Evolutionary conservation across 2,888 invertebrate species (phyloP).

Genomic region (Dexiosoma caninum): DNA sequence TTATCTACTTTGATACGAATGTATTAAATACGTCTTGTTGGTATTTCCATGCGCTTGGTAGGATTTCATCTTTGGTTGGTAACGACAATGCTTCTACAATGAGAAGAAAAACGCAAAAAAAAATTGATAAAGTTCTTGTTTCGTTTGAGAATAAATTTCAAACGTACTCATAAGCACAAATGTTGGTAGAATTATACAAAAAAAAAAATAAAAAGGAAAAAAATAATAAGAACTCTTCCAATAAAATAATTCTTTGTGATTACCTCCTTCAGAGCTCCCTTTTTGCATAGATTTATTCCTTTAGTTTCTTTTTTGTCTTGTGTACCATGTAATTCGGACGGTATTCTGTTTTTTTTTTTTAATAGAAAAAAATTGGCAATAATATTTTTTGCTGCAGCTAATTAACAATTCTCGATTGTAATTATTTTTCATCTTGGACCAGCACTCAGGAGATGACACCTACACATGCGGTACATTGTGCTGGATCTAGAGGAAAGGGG

Average conservation of each 20-base stretch:
- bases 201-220: neutral
- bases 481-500: too few relatives aligned
- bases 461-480: too few relatives aligned
- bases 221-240: conserved; percentile 12
- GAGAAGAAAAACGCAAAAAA: too few relatives aligned
- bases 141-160: conserved; percentile 18
- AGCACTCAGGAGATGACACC: too few relatives aligned
- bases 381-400: too few relatives aligned
- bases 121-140: conserved; percentile 20
- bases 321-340: neutral
- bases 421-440: too few relatives aligned
- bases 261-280: neutral
- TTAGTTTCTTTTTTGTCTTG: neutral
- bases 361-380: too few relatives aligned
- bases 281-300: neutral
- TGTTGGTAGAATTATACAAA: neutral
- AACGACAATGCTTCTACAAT: neutral
- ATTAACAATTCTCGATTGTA: too few relatives aligned
- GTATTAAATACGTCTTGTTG: conserved; percentile 34
- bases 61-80: conserved; percentile 23
- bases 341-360: too few relatives aligned
- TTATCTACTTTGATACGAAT: conserved; percentile 9
- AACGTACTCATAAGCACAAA: neutral
- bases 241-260: conserved; percentile 44
- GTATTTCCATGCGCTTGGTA: conserved; percentile 18